Evolutionary conservation across 2,888 invertebrate species (phyloP), one percentile per base, ranked within the genome.

Genomic region (Hydroisotoma schaefferi): DNA sequence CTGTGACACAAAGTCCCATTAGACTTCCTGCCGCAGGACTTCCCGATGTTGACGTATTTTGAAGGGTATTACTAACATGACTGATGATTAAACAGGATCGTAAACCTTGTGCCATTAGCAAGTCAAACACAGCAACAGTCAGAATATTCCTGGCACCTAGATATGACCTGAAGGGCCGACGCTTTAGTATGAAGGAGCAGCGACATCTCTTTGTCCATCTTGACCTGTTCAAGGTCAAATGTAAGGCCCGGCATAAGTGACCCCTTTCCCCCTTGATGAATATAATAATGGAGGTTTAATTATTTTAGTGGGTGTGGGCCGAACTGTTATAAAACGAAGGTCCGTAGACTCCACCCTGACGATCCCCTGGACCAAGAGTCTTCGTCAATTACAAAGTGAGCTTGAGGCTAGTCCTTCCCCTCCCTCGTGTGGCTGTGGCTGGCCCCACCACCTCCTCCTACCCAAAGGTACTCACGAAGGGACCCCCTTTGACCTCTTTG

Each of bases 131-230:
- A 18, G 65, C 57, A 2, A 59, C 59, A 0, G 58, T 61, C 1
- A 55, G 65, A 38, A 52, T 65, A 1, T 65, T 65, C 33, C 12
- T 65, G 8, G 62, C 67, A 1, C 67, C 67, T 2, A 20, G 55
- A 22, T 57, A 49, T 33, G 56, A 63, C 18, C 23, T 29, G 8
- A 25, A 59, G 25, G 63, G 67, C 2, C 20, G 46, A 2, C n/a
- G 53, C 29, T 43, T 57, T 23, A 29, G 47, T 2, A 47, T 67
- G 28, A 49, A 38, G 1, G 40, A 52, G 6, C 61, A 62, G 22
- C 40, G 67, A 6, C 15, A 54, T 12, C 51, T 63, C 2, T 64
- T 67, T 57, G 53, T 63, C 1, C 59, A 61, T 15, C 43, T 67
- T 40, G 67, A 67, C 43, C 38, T 55, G 2, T 67, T 67, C 25